These are phyloP conservation scores for Agrochola lota DNA, from an alignment of 2,888 invertebrate species.

Conservation along the genomic window DNA sequence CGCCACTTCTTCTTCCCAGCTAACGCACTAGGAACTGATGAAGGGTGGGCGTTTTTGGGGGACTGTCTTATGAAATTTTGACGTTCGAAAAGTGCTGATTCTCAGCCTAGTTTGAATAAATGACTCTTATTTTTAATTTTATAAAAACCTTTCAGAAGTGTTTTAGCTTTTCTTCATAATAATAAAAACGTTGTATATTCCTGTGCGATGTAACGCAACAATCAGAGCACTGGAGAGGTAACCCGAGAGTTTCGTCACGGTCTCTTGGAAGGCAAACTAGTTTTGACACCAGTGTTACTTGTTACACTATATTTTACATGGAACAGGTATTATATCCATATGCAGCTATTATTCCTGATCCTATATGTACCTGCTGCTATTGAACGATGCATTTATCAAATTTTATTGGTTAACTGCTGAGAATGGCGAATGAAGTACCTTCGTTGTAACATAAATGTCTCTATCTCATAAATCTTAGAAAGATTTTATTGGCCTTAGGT, in stretches of 20 bases:
- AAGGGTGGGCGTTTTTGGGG: no score
- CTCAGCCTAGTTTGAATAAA: no score
- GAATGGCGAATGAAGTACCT: no score
- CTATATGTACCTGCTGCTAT: neutral
- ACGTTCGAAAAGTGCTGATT: no score
- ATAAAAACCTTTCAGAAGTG: neutral
- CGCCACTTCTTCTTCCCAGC: no score
- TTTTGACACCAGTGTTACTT: slow-evolving; percentile 59
- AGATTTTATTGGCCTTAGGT: no score
- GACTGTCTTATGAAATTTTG: no score
- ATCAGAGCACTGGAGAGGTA: slow-evolving; percentile 60
- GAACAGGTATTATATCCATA: slow-evolving; percentile 17
- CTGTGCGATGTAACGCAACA: slow-evolving; percentile 36
- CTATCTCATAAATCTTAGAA: no score
- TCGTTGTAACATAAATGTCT: no score
- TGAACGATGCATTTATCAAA: neutral
- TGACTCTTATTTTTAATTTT: neutral
- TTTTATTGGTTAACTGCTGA: neutral
- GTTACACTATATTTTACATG: slow-evolving; percentile 45
- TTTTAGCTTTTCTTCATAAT: no score
- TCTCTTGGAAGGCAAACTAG: slow-evolving; percentile 74
- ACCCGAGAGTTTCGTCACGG: slow-evolving; percentile 73
- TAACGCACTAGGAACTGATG: no score
- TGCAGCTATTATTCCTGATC: slow-evolving; percentile 16
- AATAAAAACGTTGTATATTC: slow-evolving; percentile 3